Conservation (phyloP, 2,888 invertebrate genomes). For the Caenorhabditis doughertyi region DNA sequence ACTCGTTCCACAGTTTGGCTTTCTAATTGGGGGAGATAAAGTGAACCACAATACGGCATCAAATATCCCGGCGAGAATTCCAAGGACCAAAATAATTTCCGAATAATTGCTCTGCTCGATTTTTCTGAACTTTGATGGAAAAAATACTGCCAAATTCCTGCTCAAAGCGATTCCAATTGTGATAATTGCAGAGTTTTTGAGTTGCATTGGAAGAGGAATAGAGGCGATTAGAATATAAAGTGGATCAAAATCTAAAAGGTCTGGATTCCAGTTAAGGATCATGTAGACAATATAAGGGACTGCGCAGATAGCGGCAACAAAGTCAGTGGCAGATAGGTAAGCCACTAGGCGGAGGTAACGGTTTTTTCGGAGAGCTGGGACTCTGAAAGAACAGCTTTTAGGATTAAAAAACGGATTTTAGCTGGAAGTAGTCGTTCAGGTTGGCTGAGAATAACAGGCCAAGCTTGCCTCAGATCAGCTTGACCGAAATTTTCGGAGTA, state of each 20-base stretch:
- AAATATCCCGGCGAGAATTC: conserved; percentile 3
- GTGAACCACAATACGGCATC: conserved; percentile 40
- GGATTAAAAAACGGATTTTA: no score
- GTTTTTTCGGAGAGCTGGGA: conserved; percentile 37
- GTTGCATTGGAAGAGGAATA: conserved; percentile 50
- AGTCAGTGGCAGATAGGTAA: conserved; percentile 46
- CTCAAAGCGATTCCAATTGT: conserved; percentile 51
- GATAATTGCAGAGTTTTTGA: conserved; percentile 45
- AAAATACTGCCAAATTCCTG: conserved; percentile 45
- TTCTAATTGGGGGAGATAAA: conserved; percentile 17
- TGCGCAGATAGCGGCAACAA: conserved; percentile 28
- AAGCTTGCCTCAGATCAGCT: no score
- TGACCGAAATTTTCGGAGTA: no score
- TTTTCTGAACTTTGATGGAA: conserved; percentile 21
- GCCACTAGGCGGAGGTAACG: conserved; percentile 40
- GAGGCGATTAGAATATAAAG: conserved; percentile 40
- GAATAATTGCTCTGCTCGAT: conserved; percentile 48
- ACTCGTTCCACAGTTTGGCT: conserved; percentile 49
- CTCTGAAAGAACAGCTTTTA: no score
- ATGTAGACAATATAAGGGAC: conserved; percentile 54
- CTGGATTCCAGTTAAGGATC: conserved; percentile 55
- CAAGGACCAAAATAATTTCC: background rate
- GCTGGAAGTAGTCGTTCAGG: no score
- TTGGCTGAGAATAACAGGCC: no score
- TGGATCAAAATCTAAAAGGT: conserved; percentile 41